Base-by-base conservation (phyloP, 35 echinoderm and acorn worm genomes). In the Patiria miniata region DNA sequence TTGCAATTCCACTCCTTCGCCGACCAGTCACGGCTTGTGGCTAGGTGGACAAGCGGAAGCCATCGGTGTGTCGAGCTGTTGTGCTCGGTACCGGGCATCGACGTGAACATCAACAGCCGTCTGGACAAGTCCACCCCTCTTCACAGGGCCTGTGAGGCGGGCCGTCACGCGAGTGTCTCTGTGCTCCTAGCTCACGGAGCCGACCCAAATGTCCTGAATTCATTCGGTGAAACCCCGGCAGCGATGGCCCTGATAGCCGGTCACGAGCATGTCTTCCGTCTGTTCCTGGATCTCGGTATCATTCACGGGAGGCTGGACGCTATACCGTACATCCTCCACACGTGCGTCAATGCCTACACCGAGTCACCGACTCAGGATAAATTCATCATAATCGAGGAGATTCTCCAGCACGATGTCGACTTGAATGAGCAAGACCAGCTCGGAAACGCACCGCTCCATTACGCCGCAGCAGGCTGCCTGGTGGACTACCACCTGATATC, bases 371-470 rank as follows among this genome's bases (percentile, higher is more conserved):
- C 14, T 73, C 34, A 32, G 26, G 65, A 73, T 26, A 73, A 73
- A 34, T 73, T 73, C 65, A 73, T 26, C 65, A 73, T 32, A 32
- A 73, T 73, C 65, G 14, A 10, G 7, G 65, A 34, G 65, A 73
- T 73, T 34, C 30, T 73, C 30, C 65, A 30, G 65, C 34, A 73
- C 65, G 26, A 73, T 34, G 65, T 18, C 10, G 65, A 73, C 65
- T 30, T 73, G 65, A 73, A 73, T 34, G 26, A 73, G 65, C 65
- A 73, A 73, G 65, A 73, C 34, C 65, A 73, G 10, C 65, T 73
- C 0, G 65, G 65, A 18, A 73, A 73, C 65, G 29, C 65, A 18
- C 26, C 65, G 29, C 65, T 73, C 7, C 65, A 73, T 73, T 73
- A 73, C 26, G 65, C 65, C 9, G 29, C 34, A 32, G 65, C 29